A percentile compares a stretch with the other conserved stretches of the same genome.
These are phyloP conservation scores for Cladorhizidae sp. DNA, from an alignment of 37 sponge, comb jelly and placozoan genomes.

Conservation along the genomic window DNA sequence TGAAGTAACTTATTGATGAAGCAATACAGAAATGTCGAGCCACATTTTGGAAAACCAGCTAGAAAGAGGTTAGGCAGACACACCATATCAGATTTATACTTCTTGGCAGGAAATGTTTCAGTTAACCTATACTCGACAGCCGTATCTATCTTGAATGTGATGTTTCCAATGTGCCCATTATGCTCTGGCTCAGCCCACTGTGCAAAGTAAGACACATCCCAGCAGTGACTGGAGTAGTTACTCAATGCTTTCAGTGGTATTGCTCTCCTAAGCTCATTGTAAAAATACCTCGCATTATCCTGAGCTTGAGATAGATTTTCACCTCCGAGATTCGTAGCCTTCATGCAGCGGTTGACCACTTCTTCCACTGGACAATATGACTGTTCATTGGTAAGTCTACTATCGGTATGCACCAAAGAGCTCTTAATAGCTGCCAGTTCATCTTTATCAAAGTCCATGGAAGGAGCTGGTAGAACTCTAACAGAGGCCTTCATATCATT, in stretches of 20 bases:
- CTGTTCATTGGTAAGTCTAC: too few species aligned
- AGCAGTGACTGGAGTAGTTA: constrained; percentile 3
- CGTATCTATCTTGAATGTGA: background rate
- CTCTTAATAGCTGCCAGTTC: too few species aligned
- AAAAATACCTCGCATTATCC: constrained; percentile 7
- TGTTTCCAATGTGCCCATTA: constrained; percentile 3
- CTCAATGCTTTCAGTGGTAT: constrained; percentile 1
- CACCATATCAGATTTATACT: background rate
- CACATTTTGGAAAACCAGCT: constrained; percentile 60
- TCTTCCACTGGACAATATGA: too few species aligned
- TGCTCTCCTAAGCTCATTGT: background rate
- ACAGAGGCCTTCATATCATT: too few species aligned
- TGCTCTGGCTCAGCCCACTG: too few species aligned
- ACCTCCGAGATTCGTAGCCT: background rate
- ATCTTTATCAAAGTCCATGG: too few species aligned
- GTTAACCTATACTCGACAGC: background rate
- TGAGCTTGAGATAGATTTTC: background rate
- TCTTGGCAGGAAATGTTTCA: background rate
- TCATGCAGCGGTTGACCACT: background rate
- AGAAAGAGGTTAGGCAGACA: constrained; percentile 50
- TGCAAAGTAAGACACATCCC: background rate
- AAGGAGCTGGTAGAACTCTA: too few species aligned
- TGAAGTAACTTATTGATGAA: background rate
- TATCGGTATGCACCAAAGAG: too few species aligned
- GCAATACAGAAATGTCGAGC: constrained; percentile 39